Evolutionary conservation across 2,113 vertebrate species (phyloP).

Genomic region (Speoplatyrhinus poulsoni): DNA sequence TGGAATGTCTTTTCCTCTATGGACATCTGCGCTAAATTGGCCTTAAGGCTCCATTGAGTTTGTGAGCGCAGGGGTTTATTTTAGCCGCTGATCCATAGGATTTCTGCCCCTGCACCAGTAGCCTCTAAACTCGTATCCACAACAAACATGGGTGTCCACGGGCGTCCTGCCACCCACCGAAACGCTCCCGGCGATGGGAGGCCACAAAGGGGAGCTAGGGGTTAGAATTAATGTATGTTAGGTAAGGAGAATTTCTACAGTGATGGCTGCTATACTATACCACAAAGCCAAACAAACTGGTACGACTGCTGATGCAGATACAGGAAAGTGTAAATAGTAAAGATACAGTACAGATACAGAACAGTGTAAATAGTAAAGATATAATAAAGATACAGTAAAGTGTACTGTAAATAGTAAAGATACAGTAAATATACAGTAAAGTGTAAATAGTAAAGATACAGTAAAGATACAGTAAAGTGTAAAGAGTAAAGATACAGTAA

Average conservation of each 20-base stretch:
- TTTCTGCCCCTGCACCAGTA: neutral
- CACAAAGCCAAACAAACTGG: too few species aligned
- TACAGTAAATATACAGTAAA: too few species aligned
- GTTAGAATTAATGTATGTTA: slow-evolving; percentile 2
- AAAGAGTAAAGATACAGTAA: too few species aligned
- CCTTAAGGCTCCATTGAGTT: neutral
- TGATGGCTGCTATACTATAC: neutral
- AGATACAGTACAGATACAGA: too few species aligned
- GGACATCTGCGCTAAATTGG: slow-evolving; percentile 29
- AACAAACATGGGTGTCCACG: neutral
- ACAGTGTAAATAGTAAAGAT: too few species aligned
- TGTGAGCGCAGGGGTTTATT: slow-evolving; percentile 1
- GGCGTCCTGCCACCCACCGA: neutral
- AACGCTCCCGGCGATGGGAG: neutral
- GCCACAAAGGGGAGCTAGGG: neutral
- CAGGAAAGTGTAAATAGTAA: too few species aligned
- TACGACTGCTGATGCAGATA: too few species aligned
- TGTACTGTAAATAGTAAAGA: neutral
- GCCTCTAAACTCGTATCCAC: neutral
- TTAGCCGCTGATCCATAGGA: neutral
- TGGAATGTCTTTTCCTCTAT: slow-evolving; percentile 6
- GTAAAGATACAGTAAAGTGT: too few species aligned
- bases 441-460: too few species aligned
- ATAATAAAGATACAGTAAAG: neutral
- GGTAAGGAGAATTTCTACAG: slow-evolving; percentile 1